Evolutionary conservation across 1,140 invertebrate species (phyloP), one percentile per base, ranked within the genome.

Genomic region (Apis florea): DNA sequence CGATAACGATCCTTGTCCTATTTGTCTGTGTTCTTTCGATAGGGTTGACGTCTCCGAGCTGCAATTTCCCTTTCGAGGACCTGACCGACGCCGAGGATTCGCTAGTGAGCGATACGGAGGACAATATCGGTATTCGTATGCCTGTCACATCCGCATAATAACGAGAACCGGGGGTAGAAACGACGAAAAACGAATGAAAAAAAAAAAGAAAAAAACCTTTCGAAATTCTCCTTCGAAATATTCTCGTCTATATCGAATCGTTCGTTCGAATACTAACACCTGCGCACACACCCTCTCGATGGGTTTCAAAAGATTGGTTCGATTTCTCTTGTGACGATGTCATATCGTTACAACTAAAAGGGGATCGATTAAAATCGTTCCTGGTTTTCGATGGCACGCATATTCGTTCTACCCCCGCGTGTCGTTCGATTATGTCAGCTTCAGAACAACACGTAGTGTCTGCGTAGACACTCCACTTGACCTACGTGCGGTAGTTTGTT

Each of bases 51-150:
- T 89, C 90, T 71, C 83, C 91, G 85, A 89, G 91, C 90, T 92
- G 92, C 92, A 92, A 91, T 92, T 92, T 93, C 88, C 92, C 92
- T 92, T 93, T 93, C 84, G 92, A 92, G 89, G 92, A 92, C 88
- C 91, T 92, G 82, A 93, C 92, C 83, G 91, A 93, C 88, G 92
- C 89, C 80, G 90, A 93, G 90, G 92, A 93, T 86, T 92, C 92
- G 90, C 90, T 93, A 89, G 88, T 91, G 89, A 93, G 90, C 90
- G 92, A 92, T 90, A 90, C 90, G 87, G 91, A 92, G 86, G 92
- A 93, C 86, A 89, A 92, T 88, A 92, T 92, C 83, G 91, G 92
- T 92, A 93, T 90, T 91, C 88, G 89, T 77, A 85, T 89, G 87
- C 83, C 84, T 90, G 79, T 71, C 83, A 79, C 83, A 90, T 90